Evolutionary conservation across 2,113 vertebrate genomes (phyloP).

Genomic region (Arizona elegans): DNA sequence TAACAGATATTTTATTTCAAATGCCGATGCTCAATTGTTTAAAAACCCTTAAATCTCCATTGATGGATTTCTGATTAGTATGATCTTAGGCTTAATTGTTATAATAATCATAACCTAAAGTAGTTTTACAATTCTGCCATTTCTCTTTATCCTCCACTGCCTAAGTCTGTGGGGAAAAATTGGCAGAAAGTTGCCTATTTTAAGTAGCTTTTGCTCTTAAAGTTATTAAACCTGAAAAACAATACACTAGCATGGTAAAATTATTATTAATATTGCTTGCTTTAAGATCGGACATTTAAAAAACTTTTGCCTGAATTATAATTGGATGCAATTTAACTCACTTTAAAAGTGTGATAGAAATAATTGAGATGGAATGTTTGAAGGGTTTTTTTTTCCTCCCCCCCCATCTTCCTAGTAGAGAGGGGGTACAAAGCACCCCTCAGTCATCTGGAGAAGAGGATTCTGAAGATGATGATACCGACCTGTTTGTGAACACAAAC

Average conservation of each 20-base stretch:
- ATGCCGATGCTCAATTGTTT: background rate
- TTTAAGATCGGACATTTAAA: background rate
- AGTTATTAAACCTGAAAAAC: background rate
- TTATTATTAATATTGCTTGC: background rate
- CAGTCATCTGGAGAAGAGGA: constrained; percentile 43
- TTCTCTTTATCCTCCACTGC: background rate
- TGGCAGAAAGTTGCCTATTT: background rate
- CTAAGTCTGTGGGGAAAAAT: background rate
- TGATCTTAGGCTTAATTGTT: background rate
- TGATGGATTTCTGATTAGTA: background rate
- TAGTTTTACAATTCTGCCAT: background rate
- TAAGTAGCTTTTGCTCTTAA: background rate
- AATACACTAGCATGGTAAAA: background rate
- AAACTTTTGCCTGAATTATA: background rate
- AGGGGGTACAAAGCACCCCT: background rate
- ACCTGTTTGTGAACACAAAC: constrained; percentile 90
- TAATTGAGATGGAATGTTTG: background rate
- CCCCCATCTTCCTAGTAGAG: background rate
- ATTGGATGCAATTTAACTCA: background rate
- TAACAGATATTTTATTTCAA: background rate
- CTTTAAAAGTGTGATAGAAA: background rate
- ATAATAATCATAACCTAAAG: background rate
- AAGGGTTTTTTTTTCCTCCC: background rate
- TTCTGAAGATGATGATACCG: constrained; percentile 82
- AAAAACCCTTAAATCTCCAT: background rate